Percentiles rank a stretch among this genome's conserved stretches.
These are phyloP conservation scores for Calliopum simillimum DNA, from an alignment of 2,888 invertebrate genomes.

Conservation along the genomic window DNA sequence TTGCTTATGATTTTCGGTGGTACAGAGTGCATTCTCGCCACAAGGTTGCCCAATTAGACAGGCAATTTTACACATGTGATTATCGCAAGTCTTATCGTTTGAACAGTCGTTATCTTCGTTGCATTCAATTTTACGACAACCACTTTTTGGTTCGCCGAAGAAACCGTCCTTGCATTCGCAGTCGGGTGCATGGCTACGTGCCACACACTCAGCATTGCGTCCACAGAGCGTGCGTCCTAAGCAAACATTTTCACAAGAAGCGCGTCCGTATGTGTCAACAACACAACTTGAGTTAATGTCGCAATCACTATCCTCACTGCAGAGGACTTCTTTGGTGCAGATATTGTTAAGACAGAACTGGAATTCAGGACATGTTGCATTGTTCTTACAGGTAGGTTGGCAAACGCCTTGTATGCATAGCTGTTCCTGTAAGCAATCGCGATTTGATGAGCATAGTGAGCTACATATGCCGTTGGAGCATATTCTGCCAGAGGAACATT, in stretches of 20 bases:
- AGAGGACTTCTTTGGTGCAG: slow-evolving; percentile 85
- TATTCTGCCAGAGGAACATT: slow-evolving; percentile 86
- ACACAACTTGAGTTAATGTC: slow-evolving; percentile 79
- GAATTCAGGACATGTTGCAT: slow-evolving; percentile 85
- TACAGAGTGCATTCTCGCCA: slow-evolving; percentile 86
- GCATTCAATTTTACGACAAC: slow-evolving; percentile 86
- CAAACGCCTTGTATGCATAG: slow-evolving; percentile 88
- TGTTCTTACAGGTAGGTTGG: slow-evolving; percentile 83
- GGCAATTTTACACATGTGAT: slow-evolving; percentile 86
- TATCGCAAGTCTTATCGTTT: slow-evolving; percentile 85
- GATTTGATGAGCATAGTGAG: slow-evolving; percentile 81
- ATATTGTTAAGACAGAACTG: slow-evolving; percentile 87
- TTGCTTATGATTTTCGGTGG: slow-evolving; percentile 84
- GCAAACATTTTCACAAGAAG: slow-evolving; percentile 82
- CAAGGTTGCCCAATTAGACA: slow-evolving; percentile 87
- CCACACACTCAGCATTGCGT: slow-evolving; percentile 83
- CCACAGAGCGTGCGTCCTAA: slow-evolving; percentile 79
- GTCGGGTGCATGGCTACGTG: slow-evolving; percentile 78
- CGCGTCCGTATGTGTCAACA: slow-evolving; percentile 76
- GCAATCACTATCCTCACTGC: slow-evolving; percentile 80
- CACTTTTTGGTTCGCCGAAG: slow-evolving; percentile 83
- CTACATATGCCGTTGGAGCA: slow-evolving; percentile 84
- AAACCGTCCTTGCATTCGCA: slow-evolving; percentile 85
- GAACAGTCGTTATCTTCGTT: slow-evolving; percentile 78
- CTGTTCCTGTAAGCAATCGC: slow-evolving; percentile 89